Conservation (phyloP, 2,113 vertebrate genomes). For the Eulacestoma nigropectus region DNA sequence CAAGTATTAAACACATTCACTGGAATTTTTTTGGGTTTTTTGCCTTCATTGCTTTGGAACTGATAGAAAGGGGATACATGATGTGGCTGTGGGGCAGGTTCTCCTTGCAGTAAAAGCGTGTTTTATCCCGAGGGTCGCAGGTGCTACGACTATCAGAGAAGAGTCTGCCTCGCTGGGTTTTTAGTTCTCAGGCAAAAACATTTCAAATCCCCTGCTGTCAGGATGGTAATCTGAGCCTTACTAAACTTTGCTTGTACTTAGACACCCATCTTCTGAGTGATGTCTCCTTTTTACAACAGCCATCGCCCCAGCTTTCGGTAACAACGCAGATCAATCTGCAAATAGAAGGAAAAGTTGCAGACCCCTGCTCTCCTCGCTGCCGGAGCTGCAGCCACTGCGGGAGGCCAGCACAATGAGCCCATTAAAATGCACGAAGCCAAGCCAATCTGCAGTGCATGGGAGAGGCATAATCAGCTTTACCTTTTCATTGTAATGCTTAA, state of each 20-base stretch:
- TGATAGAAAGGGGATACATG: background rate
- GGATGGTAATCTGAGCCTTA: background rate
- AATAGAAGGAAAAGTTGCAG: background rate
- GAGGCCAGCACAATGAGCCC: background rate
- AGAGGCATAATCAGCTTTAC: background rate
- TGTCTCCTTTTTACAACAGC: background rate
- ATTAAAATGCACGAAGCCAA: background rate
- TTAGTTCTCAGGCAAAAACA: background rate
- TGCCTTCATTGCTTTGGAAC: background rate
- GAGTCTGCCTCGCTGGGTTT: accelerated
- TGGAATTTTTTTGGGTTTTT: background rate
- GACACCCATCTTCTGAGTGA: background rate
- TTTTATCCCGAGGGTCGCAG: background rate
- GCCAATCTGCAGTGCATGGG: background rate
- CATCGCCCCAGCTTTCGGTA: accelerated
- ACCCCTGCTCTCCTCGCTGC: accelerated
- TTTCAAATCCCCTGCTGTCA: background rate
- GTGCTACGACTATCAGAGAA: background rate
- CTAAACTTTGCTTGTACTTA: background rate
- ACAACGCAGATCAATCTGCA: background rate
- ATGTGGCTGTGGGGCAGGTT: background rate
- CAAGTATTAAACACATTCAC: background rate
- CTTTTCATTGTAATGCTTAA: background rate
- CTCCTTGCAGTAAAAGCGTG: background rate
- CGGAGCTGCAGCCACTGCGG: accelerated